phyloP scores from a whole-genome alignment of 2,888 invertebrate species.

The Ormyrus thymus region DNA sequence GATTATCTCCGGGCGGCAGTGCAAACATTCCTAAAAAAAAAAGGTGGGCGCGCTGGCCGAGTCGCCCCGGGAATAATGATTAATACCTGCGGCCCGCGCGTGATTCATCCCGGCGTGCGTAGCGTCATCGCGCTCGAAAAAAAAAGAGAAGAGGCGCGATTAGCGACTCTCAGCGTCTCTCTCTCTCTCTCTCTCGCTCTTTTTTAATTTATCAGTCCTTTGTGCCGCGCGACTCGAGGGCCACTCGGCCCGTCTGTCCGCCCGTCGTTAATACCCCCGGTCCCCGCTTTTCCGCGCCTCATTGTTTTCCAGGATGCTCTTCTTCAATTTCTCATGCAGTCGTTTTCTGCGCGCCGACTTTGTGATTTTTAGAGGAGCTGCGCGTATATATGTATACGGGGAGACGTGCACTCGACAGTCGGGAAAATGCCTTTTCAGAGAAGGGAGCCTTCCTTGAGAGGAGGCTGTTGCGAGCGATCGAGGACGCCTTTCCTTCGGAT shows the following conservation, averaged over 20 bases:
- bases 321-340: conserved; percentile 42
- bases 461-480: neutral
- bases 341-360: conserved; percentile 2
- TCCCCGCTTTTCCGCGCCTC: conserved; percentile 11
- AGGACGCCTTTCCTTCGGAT: neutral
- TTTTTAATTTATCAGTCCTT: conserved; percentile 51
- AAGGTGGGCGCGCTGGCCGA: neutral
- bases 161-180: conserved; percentile 38
- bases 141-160: conserved; percentile 46
- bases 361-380: conserved; percentile 32
- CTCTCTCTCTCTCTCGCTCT: conserved; percentile 5
- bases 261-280: too few relatives aligned
- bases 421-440: too few relatives aligned
- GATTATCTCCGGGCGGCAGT: conserved; percentile 16
- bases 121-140: conserved; percentile 20
- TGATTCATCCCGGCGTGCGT: conserved; percentile 49
- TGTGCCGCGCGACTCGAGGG: conserved; percentile 18
- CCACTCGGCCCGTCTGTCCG: neutral
- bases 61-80: conserved; percentile 43
- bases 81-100: conserved; percentile 51
- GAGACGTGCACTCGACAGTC: too few relatives aligned
- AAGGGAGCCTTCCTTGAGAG: too few relatives aligned
- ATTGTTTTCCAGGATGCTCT: conserved; percentile 37
- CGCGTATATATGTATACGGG: neutral
- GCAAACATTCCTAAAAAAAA: conserved; percentile 1